Evolutionary conservation across 2,888 invertebrate genomes (phyloP).

Genomic region (Acanthosoma haemorrhoidale): DNA sequence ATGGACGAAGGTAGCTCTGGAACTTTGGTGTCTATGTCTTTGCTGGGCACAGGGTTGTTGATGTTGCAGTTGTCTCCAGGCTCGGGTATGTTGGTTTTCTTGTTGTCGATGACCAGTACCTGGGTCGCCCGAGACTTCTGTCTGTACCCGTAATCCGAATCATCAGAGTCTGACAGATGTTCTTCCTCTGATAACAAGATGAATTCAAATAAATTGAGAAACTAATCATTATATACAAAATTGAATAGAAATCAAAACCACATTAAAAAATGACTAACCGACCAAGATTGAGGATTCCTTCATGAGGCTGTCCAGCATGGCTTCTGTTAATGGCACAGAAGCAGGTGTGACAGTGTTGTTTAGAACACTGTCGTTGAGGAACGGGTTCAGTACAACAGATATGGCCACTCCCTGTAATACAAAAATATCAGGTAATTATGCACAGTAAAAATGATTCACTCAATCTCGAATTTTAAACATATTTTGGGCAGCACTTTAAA

Average conservation of each 20-base stretch:
- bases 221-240: neutral
- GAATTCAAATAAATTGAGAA: neutral
- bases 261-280: neutral
- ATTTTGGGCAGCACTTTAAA: too few species aligned
- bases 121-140: neutral
- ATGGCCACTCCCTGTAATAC: neutral
- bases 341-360: neutral
- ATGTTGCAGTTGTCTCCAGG: too few species aligned
- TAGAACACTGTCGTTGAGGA: too few species aligned
- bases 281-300: neutral
- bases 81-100: too few species aligned
- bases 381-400: neutral
- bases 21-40: too few species aligned
- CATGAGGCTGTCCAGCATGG: slow-evolving; percentile 14
- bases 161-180: neutral
- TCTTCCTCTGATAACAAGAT: neutral
- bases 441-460: too few species aligned
- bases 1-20: too few species aligned
- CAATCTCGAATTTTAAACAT: too few species aligned
- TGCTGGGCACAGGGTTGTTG: too few species aligned
- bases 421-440: neutral
- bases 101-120: too few species aligned
- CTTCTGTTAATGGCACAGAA: neutral
- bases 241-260: too few species aligned
- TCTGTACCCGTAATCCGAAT: neutral